Evolutionary conservation across 2,888 invertebrate genomes (phyloP).

Genomic region (Cheiracanthium punctorium): DNA sequence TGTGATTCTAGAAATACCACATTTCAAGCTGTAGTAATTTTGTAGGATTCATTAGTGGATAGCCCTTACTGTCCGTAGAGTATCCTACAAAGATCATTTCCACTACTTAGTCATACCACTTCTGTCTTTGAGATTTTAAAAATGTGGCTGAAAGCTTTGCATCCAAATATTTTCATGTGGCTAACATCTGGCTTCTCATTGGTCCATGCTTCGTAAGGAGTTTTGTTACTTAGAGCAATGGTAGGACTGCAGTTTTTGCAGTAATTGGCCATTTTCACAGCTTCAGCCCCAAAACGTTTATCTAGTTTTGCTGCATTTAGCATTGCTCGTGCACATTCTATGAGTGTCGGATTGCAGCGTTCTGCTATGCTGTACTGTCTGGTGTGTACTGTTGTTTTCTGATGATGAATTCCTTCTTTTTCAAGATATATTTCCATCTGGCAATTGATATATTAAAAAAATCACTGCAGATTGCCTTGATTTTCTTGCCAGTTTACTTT

Average conservation of each 20-base stretch:
- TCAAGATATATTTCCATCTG: too few relatives aligned
- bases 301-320: slow-evolving; percentile 71
- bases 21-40: background rate
- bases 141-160: slow-evolving; percentile 22
- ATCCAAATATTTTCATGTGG: too few relatives aligned
- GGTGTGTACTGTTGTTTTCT: slow-evolving; percentile 4
- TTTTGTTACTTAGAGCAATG: too few relatives aligned
- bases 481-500: too few relatives aligned
- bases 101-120: slow-evolving; percentile 1
- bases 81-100: too few relatives aligned
- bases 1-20: background rate
- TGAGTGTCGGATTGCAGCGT: background rate
- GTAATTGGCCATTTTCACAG: slow-evolving; percentile 72
- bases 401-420: too few relatives aligned
- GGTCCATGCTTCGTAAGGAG: slow-evolving; percentile 26
- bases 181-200: slow-evolving; percentile 1
- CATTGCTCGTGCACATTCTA: background rate
- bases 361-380: background rate
- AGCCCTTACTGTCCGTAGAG: background rate
- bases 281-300: slow-evolving; percentile 79
- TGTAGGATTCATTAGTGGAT: background rate
- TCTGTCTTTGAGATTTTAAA: background rate
- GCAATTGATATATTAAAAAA: background rate
- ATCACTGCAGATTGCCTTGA: background rate
- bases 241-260: slow-evolving; percentile 25